Evolutionary conservation across 2,888 invertebrate species (phyloP).

Genomic region (Drosophila prostipennis): DNA sequence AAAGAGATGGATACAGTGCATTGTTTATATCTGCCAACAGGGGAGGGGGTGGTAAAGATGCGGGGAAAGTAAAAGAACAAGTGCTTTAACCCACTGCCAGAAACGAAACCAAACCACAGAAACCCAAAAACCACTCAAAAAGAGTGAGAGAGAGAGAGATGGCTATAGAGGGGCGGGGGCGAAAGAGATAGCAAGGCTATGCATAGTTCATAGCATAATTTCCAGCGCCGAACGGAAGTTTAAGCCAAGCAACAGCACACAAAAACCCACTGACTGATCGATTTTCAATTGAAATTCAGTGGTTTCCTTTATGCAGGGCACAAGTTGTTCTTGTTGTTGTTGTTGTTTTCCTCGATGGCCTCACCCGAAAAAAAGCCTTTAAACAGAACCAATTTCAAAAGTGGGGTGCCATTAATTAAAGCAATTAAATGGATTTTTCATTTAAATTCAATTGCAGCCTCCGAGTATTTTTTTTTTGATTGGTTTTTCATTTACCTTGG

Average conservation of each 20-base stretch:
- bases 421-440: slow-evolving; percentile 68
- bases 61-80: slow-evolving; percentile 2
- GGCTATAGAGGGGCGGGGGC: too few species aligned
- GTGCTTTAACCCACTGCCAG: slow-evolving; percentile 34
- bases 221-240: slow-evolving; percentile 58
- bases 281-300: slow-evolving; percentile 77
- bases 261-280: slow-evolving; percentile 58
- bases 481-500: neutral
- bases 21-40: slow-evolving; percentile 53
- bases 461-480: neutral
- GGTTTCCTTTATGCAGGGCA: slow-evolving; percentile 60
- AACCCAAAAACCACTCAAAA: slow-evolving; percentile 24
- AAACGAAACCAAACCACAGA: slow-evolving; percentile 28
- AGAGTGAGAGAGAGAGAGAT: neutral
- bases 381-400: slow-evolving; percentile 9
- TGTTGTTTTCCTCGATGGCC: neutral
- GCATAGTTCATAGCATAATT: slow-evolving; percentile 68
- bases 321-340: slow-evolving; percentile 12
- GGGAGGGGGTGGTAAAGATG: neutral
- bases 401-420: slow-evolving; percentile 67
- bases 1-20: slow-evolving; percentile 38
- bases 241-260: slow-evolving; percentile 43
- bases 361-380: slow-evolving; percentile 8
- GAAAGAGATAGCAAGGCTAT: slow-evolving; percentile 25
- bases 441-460: slow-evolving; percentile 69